Base-by-base conservation (phyloP, 2,113 vertebrate species). In the Zeus faber region DNA sequence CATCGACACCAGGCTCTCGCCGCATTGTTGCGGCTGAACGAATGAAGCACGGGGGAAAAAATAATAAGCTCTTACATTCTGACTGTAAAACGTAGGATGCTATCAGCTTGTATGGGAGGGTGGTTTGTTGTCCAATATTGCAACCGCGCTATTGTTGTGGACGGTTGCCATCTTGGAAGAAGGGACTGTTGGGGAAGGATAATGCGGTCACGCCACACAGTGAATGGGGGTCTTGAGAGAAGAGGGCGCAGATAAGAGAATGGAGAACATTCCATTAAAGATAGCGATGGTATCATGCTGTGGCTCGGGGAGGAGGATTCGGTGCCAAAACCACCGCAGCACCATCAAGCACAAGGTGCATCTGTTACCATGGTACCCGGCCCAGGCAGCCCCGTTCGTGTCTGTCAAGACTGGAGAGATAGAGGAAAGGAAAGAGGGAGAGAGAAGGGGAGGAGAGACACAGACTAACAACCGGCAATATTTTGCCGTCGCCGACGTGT, bases 321-420 rank as follows among this genome's bases (percentile, higher is more conserved):
- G 78, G 67, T 62, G 54, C 56, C 8, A 37, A 77, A 72, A 6
- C 41, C 71, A 64, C 62, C 58, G 27, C 64, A 74, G 65, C 70
- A 71, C 65, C 71, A 74, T 67, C 14, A 58, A 77, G 52, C 61
- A 59, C 72, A 85, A 87, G 85, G 79, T 87, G 85, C 80, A 85
- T 88, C 82, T 81, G 88, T 89, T 88, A 77, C 87, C 88, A 89
- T 89, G 88, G 87, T 73, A 88, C 65, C 86, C 64, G 25, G 70
- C 76, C 48, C 76, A 82, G 82, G 82, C 76, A 76, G 81, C 59
- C 70, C 80, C 85, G 86, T 81, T 80, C 83, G 77, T 82, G 79
- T 82, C 80, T 75, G 78, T 85, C 79, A 82, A 79, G 76, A 79
- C 67, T 58, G 67, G 53, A 70, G 66, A 14, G 18, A 21, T 17